Evolutionary conservation across 1,140 invertebrate species (phyloP).

Genomic region (Wiebesia pumilae): DNA sequence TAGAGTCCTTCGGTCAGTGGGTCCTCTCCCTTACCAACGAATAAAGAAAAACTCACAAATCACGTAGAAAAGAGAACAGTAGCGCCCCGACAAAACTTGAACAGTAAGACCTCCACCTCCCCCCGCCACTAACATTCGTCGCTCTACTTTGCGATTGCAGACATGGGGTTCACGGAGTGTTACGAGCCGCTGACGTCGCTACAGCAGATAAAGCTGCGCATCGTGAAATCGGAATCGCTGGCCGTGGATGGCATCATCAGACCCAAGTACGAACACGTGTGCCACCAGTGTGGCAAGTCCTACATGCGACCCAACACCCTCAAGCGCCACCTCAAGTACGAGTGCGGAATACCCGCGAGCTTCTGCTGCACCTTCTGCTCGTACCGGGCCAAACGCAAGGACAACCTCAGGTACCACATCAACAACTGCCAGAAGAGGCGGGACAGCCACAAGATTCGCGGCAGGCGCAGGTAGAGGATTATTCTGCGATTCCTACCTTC

Average conservation of each 20-base stretch:
- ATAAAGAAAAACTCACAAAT: too few relatives aligned
- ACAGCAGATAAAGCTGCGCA: conserved; percentile 12
- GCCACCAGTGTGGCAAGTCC: conserved; percentile 65
- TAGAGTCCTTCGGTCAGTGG: too few relatives aligned
- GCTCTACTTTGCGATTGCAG: conserved; percentile 8
- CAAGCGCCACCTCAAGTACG: conserved; percentile 56
- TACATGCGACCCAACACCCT: conserved; percentile 57
- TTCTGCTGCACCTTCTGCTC: conserved; percentile 62
- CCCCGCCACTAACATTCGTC: not conserved
- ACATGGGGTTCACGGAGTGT: not conserved
- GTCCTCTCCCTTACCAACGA: too few relatives aligned
- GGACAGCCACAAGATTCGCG: conserved; percentile 7
- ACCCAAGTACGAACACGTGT: conserved; percentile 28
- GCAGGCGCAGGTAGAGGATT: not conserved
- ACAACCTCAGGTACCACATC: conserved; percentile 41
- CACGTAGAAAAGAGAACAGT: not conserved
- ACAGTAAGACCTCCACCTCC: not conserved
- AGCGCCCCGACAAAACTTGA: not conserved
- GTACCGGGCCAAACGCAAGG: conserved; percentile 59
- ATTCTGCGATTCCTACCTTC: not conserved
- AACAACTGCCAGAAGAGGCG: conserved; percentile 40
- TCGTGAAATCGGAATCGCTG: conserved; percentile 28
- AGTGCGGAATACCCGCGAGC: conserved; percentile 54
- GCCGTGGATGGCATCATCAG: not conserved
- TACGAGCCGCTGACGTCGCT: conserved; percentile 6